Evolutionary conservation across 1,140 invertebrate genomes (phyloP), one percentile per base, ranked within the genome.

Genomic region (Papilio helenus): DNA sequence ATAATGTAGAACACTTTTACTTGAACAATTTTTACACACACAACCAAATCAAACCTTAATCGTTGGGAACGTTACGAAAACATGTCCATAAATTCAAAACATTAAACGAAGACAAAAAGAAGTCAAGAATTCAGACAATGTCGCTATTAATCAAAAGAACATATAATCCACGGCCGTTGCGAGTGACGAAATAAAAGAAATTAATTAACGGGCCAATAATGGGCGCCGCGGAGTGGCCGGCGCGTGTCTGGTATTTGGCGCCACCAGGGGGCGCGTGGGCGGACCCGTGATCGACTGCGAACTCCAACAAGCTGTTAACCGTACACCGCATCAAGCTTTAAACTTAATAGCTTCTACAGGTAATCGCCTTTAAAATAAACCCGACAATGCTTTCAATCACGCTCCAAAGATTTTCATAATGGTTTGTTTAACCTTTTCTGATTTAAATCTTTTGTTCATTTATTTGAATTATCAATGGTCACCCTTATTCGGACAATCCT

Each of bases 271-370:
- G 73, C 72, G 81, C 74, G 82, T 86, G 82, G 85, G 85, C 81
- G 79, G 51, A 91, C 90, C 83, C 65, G 89, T 79, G 84, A 78
- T 83, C 82, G 82, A 80, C 84, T 80, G 84, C 85, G 84, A 84
- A 86, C 79, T 78, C 72, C 55, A 76, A 79, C 49, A 77, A 79
- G 71, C 72, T 74, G 72, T 74, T 74, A 73, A 74, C 72, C 42
- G 72, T 74, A 74, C 72, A 23, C 55, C 34, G 76, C 55, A 77
- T 77, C 10, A 61, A 77, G 55, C 49, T 76, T 77, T 65, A 77
- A 77, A 77, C 76, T 77, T 65, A 77, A 77, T 77, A 61, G 55
- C 76, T 34, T 77, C 76, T 44, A 74, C 42, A 77, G 76, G 76
- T 61, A 77, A 77, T 46, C 34, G 55, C 76, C 76, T 77, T 77